Conservation (phyloP, 2,113 vertebrate species). For the Hippopotamus amphibius region DNA sequence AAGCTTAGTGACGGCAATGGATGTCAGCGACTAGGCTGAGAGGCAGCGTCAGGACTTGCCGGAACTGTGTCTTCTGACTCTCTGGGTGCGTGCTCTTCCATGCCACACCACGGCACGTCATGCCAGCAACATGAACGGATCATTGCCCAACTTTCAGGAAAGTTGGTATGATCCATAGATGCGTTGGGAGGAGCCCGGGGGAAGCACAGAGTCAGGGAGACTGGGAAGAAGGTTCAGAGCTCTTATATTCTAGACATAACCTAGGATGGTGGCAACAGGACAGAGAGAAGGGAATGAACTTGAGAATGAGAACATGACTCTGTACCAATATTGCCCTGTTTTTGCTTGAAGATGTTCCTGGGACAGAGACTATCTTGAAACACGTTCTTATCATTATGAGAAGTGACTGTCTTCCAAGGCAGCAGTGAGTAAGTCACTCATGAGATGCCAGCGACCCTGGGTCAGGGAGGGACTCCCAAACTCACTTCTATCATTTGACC, state of each 20-base stretch:
- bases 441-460: background rate
- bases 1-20: background rate
- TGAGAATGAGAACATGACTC: background rate
- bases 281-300: background rate
- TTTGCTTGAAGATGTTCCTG: background rate
- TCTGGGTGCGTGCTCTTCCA: background rate
- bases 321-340: background rate
- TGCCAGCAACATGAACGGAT: background rate
- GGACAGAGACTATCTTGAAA: constrained; percentile 24
- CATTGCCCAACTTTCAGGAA: background rate
- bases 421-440: background rate
- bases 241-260: background rate
- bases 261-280: background rate
- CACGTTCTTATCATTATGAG: background rate
- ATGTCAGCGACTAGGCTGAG: background rate
- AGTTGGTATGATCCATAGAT: background rate
- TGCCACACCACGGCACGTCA: background rate
- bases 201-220: background rate
- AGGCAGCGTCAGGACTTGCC: background rate
- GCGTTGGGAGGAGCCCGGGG: background rate
- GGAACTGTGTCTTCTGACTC: background rate
- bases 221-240: background rate
- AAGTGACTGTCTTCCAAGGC: background rate
- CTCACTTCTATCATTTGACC: background rate
- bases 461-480: background rate